Base-by-base conservation (phyloP, 2,113 vertebrate genomes). In the Petromus typicus region DNA sequence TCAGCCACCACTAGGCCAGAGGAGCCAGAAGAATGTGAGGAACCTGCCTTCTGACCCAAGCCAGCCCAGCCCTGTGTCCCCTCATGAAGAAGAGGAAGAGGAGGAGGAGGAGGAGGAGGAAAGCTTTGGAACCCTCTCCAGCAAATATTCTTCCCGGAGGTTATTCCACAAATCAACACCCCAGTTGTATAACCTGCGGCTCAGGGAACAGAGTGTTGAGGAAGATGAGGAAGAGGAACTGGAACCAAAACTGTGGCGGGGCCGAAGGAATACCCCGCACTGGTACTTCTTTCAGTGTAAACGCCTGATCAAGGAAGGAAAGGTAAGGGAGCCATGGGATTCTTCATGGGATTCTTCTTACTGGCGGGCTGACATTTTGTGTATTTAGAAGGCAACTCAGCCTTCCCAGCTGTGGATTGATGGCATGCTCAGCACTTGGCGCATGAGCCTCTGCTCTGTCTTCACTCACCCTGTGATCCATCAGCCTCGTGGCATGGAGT, bases 261-360 rank as follows among this genome's bases (percentile, higher is more conserved):
- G 97, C 1, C 98, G 51, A 4, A 98, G 61, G 92, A 99, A 99
- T 95, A 99, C 99, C 0, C 97, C 98, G 0, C 99, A 99, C 94
- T 99, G 99, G 99, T 99, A 99, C 97, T 99, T 99, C 96, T 78
- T 99, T 37, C 98, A 96, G 86, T 99, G 99, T 97, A 99, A 99
- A 95, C 99, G 97, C 4, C 99, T 99, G 88, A 99, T 99, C 71
- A 99, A 98, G 91, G 96, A 98, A 1, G 98, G 99, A n/a, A 99
- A 99, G 99, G 99, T 99, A 56, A 86, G 98, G 57, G 32, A 48
- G 0, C 22, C 37, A 34, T 5, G 73, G 56, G 40, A 14, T 76
- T 51, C 37, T 23, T 16, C 37, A 34, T 5, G 73, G 56, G 40
- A 14, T 76, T 51, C 37, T 23, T 16, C 32, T 67, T 14, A 9